phyloP scores from a whole-genome alignment of 1,140 invertebrate genomes.

The Brachionus asplanchnoidis region DNA sequence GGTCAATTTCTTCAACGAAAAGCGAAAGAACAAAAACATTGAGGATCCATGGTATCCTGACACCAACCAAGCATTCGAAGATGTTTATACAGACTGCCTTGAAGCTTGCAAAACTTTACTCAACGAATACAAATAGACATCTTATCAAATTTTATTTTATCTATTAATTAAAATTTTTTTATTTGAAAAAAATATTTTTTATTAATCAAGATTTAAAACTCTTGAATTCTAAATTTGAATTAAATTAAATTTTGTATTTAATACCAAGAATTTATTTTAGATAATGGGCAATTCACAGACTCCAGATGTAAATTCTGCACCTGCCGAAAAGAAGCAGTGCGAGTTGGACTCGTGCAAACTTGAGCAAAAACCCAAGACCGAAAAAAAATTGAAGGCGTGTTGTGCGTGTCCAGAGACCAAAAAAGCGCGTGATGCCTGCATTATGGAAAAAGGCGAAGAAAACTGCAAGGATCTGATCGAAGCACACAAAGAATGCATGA shows the following conservation, averaged over 20 bases:
- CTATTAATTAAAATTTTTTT: neutral
- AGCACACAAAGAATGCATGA: constrained; percentile 93
- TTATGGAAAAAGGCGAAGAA: constrained; percentile 85
- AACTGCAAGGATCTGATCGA: constrained; percentile 83
- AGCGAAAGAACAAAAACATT: constrained; percentile 18
- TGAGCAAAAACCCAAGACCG: constrained; percentile 3
- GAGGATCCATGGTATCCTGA: constrained; percentile 41
- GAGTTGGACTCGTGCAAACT: neutral
- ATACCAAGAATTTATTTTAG: too few species aligned
- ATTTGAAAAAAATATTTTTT: neutral
- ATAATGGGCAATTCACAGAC: constrained; percentile 13
- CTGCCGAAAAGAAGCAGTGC: neutral
- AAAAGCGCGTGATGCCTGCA: constrained; percentile 78
- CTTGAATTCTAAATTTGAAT: neutral
- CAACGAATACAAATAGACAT: neutral
- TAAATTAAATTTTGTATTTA: neutral
- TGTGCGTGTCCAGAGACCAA: constrained; percentile 97
- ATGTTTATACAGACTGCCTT: constrained; percentile 19
- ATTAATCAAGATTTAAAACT: neutral
- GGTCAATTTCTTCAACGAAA: constrained; percentile 26
- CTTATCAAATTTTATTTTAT: neutral
- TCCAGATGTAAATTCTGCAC: neutral
- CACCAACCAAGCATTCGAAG: constrained; percentile 10
- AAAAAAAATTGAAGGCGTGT: constrained; percentile 63
- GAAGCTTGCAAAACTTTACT: constrained; percentile 20